Percentiles rank a stretch among this genome's conserved stretches.
Conservation (phyloP, 2,113 vertebrate species). For the Plotosus lineatus region DNA sequence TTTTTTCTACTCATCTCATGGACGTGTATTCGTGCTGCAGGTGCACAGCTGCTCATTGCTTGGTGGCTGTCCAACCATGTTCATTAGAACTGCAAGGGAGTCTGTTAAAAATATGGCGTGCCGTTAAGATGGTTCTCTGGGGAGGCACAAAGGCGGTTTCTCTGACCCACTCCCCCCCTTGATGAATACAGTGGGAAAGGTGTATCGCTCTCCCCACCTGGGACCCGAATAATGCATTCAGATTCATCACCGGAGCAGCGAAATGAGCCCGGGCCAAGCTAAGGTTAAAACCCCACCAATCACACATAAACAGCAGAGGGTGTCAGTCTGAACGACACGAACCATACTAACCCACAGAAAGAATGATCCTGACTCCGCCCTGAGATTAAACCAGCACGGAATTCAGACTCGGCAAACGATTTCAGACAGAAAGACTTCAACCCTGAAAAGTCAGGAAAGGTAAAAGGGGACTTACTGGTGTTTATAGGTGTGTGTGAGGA, state of each 20-base stretch:
- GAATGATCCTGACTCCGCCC: constrained; percentile 5
- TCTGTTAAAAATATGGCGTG: constrained; percentile 44
- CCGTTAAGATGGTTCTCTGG: constrained; percentile 44
- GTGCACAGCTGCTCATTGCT: constrained; percentile 34
- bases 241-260: constrained; percentile 43
- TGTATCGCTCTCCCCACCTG: constrained; percentile 39
- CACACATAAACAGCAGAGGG: constrained; percentile 27
- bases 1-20: constrained; percentile 40
- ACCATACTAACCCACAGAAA: constrained; percentile 27
- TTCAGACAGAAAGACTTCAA: not conserved
- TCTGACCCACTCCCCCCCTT: constrained; percentile 37
- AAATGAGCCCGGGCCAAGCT: constrained; percentile 28
- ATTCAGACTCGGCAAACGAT: not conserved
- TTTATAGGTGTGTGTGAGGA: constrained; percentile 56
- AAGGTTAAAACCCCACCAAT: constrained; percentile 25
- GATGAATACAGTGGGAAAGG: constrained; percentile 44
- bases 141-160: constrained; percentile 30
- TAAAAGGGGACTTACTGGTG: not conserved
- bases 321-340: constrained; percentile 35
- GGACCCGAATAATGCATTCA: constrained; percentile 40
- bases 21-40: constrained; percentile 23
- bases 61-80: constrained; percentile 38
- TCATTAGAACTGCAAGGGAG: constrained; percentile 49
- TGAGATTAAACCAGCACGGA: constrained; percentile 2
- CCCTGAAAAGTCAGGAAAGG: not conserved